A percentile compares a stretch with the other conserved stretches of the same genome.
Evolutionary conservation across 2,888 invertebrate species (phyloP).

Genomic region (Tetheella fluctuosa): DNA sequence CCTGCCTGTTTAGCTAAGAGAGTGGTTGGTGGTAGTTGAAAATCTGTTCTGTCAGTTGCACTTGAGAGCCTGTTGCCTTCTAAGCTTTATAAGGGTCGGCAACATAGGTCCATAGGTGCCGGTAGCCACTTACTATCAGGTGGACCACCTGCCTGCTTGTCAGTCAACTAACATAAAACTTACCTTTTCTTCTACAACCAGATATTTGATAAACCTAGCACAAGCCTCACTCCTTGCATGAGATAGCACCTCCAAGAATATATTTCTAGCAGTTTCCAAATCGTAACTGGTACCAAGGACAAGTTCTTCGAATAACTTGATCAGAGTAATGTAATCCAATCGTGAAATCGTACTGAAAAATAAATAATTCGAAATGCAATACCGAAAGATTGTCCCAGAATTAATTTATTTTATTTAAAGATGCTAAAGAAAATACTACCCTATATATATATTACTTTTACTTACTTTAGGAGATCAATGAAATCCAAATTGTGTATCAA

Average conservation of each 20-base stretch:
- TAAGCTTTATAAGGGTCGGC: no score
- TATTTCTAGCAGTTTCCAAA: conserved; percentile 89
- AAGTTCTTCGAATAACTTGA: conserved; percentile 81
- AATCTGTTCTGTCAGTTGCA: no score
- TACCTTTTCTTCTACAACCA: conserved; percentile 83
- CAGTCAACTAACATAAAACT: no score
- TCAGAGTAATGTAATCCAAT: conserved; percentile 61
- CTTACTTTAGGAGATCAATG: conserved; percentile 71
- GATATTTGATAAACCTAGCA: conserved; percentile 86
- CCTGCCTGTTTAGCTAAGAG: no score
- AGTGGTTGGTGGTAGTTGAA: no score
- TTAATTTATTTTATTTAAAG: no score
- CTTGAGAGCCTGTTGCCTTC: no score
- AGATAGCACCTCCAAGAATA: conserved; percentile 89
- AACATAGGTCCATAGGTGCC: no score
- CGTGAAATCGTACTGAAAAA: conserved; percentile 70
- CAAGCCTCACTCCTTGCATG: conserved; percentile 87
- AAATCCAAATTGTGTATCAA: conserved; percentile 72
- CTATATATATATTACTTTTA: conserved; percentile 23
- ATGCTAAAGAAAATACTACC: no score
- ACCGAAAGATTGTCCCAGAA: no score
- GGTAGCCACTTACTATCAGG: no score
- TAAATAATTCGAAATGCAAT: conserved; percentile 5
- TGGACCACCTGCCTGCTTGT: no score
- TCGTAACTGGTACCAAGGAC: conserved; percentile 89